Conservation (phyloP, 2,888 invertebrate genomes). For the Theristus sp. region DNA sequence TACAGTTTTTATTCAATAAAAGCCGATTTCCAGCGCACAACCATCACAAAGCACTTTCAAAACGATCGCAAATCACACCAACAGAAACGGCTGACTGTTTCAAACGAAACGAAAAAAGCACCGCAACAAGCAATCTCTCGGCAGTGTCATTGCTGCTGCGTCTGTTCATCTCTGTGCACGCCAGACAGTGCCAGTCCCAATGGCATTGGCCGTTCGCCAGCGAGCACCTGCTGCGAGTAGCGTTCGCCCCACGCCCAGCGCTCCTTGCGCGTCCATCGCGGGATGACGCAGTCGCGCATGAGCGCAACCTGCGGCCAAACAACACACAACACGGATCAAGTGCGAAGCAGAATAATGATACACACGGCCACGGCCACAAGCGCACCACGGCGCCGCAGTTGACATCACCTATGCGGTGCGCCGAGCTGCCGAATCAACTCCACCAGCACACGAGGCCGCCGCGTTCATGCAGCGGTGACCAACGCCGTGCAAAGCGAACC, state of each 20-base stretch:
- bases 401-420: too few species aligned
- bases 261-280: conserved; percentile 20
- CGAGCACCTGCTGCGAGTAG: neutral
- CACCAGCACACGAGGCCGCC: too few species aligned
- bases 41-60: too few species aligned
- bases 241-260: conserved; percentile 9
- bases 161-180: neutral
- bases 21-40: neutral
- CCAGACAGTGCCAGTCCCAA: neutral
- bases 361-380: neutral
- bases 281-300: conserved; percentile 20
- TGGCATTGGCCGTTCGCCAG: neutral
- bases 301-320: conserved; percentile 11
- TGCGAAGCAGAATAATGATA: neutral
- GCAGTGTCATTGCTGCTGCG: neutral
- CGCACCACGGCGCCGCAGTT: too few species aligned
- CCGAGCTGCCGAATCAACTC: too few species aligned
- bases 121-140: neutral
- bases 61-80: too few species aligned
- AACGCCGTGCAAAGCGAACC: neutral
- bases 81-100: neutral
- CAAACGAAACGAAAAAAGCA: too few species aligned
- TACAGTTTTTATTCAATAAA: neutral
- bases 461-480: too few species aligned
- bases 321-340: neutral